Percentiles rank a stretch among this genome's conserved stretches.
Evolutionary conservation across 2,888 invertebrate genomes (phyloP).

Genomic region (Apamea sordens): DNA sequence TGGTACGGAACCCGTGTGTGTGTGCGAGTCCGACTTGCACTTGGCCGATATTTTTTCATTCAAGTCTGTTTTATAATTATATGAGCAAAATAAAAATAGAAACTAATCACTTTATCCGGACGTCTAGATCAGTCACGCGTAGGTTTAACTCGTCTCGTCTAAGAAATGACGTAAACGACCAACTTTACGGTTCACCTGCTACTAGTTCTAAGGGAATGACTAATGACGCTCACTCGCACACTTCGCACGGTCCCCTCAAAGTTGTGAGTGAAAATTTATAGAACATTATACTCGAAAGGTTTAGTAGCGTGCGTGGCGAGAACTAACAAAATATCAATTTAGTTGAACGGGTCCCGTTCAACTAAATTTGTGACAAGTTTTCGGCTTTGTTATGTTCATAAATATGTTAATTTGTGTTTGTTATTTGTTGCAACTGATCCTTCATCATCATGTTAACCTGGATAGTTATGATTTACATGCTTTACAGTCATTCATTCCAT

Average conservation of each 20-base stretch:
- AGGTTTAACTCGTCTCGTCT: slow-evolving; percentile 16
- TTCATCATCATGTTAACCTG: neutral
- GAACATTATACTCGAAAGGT: slow-evolving; percentile 24
- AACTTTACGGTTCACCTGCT: slow-evolving; percentile 65
- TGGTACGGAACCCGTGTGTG: neutral
- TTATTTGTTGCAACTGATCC: neutral
- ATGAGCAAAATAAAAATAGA: neutral
- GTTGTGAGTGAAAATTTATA: slow-evolving; percentile 56
- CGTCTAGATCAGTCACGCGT: slow-evolving; percentile 19
- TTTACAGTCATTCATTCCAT: neutral
- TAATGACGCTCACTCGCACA: slow-evolving; percentile 68
- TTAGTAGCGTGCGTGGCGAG: slow-evolving; percentile 32
- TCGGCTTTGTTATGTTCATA: neutral
- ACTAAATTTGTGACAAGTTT: slow-evolving; percentile 47
- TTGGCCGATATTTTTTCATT: neutral
- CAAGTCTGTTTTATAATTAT: neutral
- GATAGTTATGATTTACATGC: neutral
- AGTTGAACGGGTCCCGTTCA: slow-evolving; percentile 27
- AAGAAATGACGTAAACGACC: slow-evolving; percentile 63
- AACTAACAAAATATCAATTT: slow-evolving; percentile 54
- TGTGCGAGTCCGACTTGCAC: neutral
- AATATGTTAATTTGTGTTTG: slow-evolving; percentile 1
- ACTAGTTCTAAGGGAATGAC: slow-evolving; percentile 67
- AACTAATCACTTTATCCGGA: slow-evolving; percentile 6
- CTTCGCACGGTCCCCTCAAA: slow-evolving; percentile 60